A percentile compares a stretch with the other conserved stretches of the same genome.
Conservation (phyloP, 1,140 invertebrate species). For the Eurosta solidaginis region DNA sequence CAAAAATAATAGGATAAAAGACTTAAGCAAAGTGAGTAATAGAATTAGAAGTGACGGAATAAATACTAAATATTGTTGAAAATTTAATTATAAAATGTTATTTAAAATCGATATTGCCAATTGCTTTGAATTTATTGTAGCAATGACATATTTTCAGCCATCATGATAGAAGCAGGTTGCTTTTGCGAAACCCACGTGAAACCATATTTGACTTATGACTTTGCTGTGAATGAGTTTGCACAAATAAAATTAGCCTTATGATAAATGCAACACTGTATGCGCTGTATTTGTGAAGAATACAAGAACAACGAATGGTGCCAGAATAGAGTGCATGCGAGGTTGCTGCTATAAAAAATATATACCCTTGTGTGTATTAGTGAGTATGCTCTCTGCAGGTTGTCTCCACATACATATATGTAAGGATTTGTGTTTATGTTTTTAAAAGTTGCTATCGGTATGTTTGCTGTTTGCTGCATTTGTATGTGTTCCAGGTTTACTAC, state of each 20-base stretch:
- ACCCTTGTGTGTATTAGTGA: neutral
- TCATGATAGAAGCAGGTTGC: too few relatives aligned
- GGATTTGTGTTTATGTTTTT: neutral
- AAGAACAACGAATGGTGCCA: neutral
- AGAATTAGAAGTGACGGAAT: too few relatives aligned
- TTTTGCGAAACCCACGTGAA: too few relatives aligned
- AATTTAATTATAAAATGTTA: too few relatives aligned
- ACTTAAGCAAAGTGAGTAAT: too few relatives aligned
- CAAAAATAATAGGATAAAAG: too few relatives aligned
- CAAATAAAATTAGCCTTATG: neutral
- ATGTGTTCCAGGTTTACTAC: neutral
- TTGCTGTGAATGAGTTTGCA: neutral
- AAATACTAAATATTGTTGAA: too few relatives aligned
- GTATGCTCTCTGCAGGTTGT: neutral
- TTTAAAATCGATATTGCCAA: too few relatives aligned
- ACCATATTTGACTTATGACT: too few relatives aligned
- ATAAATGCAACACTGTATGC: neutral
- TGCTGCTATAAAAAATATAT: too few relatives aligned
- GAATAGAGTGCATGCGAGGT: neutral
- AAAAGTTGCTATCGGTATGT: neutral
- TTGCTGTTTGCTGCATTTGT: neutral
- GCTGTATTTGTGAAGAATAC: neutral
- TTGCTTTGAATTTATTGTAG: too few relatives aligned
- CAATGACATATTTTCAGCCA: too few relatives aligned
- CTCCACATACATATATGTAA: neutral